Evolutionary conservation across 2,888 invertebrate species (phyloP).

Genomic region (Eilema griseolum): DNA sequence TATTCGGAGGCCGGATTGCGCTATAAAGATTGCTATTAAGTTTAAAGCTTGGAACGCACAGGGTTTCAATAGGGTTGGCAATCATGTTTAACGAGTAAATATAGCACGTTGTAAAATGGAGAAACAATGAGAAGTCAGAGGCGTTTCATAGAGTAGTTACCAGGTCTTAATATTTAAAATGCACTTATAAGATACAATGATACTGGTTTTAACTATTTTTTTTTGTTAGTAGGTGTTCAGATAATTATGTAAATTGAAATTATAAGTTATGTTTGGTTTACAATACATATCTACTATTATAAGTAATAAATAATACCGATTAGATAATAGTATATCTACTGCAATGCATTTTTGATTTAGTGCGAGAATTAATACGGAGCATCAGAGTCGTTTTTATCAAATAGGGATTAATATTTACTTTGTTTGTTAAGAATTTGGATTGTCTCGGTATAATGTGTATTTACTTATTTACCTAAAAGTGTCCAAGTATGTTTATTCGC

Average conservation of each 20-base stretch:
- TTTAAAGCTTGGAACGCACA: slow-evolving; percentile 74
- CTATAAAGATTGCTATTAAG: slow-evolving; percentile 86
- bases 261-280: not conserved
- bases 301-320: not conserved
- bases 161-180: not conserved
- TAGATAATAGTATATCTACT: not conserved
- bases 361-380: not conserved
- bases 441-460: too few relatives aligned
- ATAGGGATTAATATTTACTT: too few relatives aligned
- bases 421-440: too few relatives aligned
- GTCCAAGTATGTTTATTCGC: too few relatives aligned
- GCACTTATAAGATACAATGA: not conserved
- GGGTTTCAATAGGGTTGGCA: slow-evolving; percentile 46
- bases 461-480: too few relatives aligned
- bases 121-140: slow-evolving; percentile 33
- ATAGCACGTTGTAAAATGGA: slow-evolving; percentile 30
- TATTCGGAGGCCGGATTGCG: slow-evolving; percentile 72
- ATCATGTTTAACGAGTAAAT: slow-evolving; percentile 33
- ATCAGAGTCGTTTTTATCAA: too few relatives aligned
- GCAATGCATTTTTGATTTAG: too few relatives aligned
- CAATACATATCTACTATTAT: not conserved
- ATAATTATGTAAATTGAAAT: not conserved
- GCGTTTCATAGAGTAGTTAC: not conserved
- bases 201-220: not conserved
- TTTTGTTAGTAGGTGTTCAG: not conserved